Conservation (phyloP, 2,797 vertebrate genomes). For the Neopelma chrysocephalum region DNA sequence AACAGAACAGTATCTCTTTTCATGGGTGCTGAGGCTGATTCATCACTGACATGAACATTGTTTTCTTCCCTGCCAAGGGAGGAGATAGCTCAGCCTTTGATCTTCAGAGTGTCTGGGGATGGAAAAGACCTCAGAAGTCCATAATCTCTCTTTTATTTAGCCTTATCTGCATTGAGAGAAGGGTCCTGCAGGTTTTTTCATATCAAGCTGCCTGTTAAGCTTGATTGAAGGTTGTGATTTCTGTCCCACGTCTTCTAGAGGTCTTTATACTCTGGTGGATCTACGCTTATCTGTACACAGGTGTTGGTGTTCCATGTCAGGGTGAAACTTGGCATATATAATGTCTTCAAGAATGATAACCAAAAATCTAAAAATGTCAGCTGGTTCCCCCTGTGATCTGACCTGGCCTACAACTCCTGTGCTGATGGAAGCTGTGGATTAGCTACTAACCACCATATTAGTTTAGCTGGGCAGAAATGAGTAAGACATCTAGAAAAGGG, state of each 20-base stretch:
- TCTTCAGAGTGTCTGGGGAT: neutral
- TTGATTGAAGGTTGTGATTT: neutral
- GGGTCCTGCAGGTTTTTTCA: neutral
- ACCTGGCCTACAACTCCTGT: neutral
- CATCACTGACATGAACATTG: neutral
- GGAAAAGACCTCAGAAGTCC: neutral
- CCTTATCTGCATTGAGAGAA: neutral
- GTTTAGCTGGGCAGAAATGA: neutral
- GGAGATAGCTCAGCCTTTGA: neutral
- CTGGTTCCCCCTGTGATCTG: neutral
- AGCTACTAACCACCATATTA: neutral
- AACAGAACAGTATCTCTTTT: slow-evolving; percentile 5
- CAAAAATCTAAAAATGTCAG: neutral
- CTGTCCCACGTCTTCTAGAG: neutral
- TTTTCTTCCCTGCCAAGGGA: neutral
- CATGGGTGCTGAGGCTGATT: neutral
- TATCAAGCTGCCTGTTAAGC: neutral
- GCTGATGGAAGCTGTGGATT: neutral
- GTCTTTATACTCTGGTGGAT: neutral
- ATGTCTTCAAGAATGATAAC: neutral
- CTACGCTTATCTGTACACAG: rapidly evolving
- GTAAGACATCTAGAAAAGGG: neutral
- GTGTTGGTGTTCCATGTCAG: neutral
- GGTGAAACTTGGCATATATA: neutral
- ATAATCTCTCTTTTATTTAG: neutral